Conservation (phyloP, 2,113 vertebrate species). For the Callospermophilus lateralis region DNA sequence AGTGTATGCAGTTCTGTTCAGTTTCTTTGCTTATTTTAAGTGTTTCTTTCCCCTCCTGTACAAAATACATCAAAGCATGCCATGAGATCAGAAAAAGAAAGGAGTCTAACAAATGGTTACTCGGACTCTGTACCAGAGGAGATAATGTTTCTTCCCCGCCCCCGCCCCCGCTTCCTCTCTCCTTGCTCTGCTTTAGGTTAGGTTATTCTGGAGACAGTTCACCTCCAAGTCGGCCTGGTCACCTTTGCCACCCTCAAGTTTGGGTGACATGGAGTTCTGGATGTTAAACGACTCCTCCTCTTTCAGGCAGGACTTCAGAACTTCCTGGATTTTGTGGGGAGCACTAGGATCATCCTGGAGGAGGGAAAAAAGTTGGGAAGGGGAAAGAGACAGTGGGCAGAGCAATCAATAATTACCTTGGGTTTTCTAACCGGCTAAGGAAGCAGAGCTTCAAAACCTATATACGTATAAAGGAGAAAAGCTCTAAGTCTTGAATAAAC, state of each 20-base stretch:
- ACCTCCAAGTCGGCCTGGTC: conserved; percentile 93
- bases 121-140: conserved; percentile 74
- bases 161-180: neutral
- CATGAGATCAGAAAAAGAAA: conserved; percentile 86
- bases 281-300: conserved; percentile 97
- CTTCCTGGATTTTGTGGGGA: conserved; percentile 97
- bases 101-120: conserved; percentile 75
- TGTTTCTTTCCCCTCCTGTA: conserved; percentile 87
- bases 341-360: conserved; percentile 92
- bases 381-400: neutral
- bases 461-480: neutral
- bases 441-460: neutral
- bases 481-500: neutral
- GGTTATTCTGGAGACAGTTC: conserved; percentile 98
- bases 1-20: conserved; percentile 80
- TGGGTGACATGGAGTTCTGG: conserved; percentile 96
- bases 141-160: neutral
- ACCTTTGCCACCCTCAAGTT: conserved; percentile 94
- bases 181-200: conserved; percentile 89
- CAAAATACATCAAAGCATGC: conserved; percentile 98
- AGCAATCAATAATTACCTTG: neutral
- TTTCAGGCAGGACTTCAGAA: conserved; percentile 94
- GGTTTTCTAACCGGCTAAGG: neutral
- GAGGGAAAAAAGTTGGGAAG: conserved; percentile 6
- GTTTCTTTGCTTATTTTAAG: conserved; percentile 84